Percentiles rank a stretch among this genome's conserved stretches.
These are phyloP conservation scores for Polypterus senegalus DNA, from an alignment of 2,113 vertebrate species.

Conservation along the genomic window DNA sequence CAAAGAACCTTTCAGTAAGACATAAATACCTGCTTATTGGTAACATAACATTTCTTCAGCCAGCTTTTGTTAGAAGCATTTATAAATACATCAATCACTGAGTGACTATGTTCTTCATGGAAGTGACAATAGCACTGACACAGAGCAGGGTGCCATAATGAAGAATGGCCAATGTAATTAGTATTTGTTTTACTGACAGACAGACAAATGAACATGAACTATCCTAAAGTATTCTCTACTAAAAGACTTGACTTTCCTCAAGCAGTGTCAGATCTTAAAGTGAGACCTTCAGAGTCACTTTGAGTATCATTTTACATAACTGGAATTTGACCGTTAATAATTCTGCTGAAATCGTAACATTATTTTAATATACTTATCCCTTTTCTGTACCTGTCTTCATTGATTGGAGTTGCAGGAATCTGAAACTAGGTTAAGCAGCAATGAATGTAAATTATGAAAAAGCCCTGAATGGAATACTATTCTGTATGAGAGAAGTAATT, in stretches of 20 bases:
- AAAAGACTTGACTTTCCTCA: slow-evolving; percentile 23
- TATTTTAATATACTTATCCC: too few relatives aligned
- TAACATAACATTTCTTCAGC: slow-evolving; percentile 10
- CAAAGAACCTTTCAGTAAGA: neutral
- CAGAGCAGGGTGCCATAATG: slow-evolving; percentile 37
- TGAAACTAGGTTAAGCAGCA: too few relatives aligned
- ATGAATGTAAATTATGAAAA: too few relatives aligned
- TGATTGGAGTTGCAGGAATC: too few relatives aligned
- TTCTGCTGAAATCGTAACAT: too few relatives aligned
- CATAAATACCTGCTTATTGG: neutral
- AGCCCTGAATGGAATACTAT: too few relatives aligned
- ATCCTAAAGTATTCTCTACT: slow-evolving; percentile 35
- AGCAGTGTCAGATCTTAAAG: too few relatives aligned
- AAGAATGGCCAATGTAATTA: slow-evolving; percentile 41
- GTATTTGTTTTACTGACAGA: slow-evolving; percentile 39
- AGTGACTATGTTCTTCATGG: slow-evolving; percentile 19
- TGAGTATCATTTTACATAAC: too few relatives aligned
- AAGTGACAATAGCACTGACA: slow-evolving; percentile 25
- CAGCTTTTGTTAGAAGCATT: slow-evolving; percentile 22
- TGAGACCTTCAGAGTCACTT: too few relatives aligned
- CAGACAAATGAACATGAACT: slow-evolving; percentile 30
- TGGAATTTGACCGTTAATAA: too few relatives aligned
- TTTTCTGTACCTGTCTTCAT: too few relatives aligned
- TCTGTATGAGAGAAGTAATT: too few relatives aligned
- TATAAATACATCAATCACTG: slow-evolving; percentile 31